Percentiles rank a stretch among this genome's conserved stretches.
Evolutionary conservation across 2,113 vertebrate species (phyloP).

Genomic region (Xerus inauris): DNA sequence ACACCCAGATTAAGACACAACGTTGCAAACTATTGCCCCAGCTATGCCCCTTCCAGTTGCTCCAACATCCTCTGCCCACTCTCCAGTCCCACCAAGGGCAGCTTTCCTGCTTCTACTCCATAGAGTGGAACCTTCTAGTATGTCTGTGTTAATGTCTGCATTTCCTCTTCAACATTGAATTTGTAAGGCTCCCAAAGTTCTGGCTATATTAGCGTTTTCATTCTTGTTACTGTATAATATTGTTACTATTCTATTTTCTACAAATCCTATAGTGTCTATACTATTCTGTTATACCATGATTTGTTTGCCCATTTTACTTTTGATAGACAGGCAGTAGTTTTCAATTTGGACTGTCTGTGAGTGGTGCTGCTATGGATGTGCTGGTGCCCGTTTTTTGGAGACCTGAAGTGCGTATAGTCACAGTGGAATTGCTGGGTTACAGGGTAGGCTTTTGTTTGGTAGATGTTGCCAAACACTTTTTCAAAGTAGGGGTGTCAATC

Average conservation of each 20-base stretch:
- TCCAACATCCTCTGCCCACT: too few relatives aligned
- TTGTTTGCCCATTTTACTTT: background rate
- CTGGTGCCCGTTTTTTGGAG: background rate
- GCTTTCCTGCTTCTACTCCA: background rate
- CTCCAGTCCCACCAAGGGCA: background rate
- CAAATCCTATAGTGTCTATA: too few relatives aligned
- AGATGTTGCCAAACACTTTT: background rate
- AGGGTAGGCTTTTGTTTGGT: background rate
- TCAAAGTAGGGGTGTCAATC: background rate
- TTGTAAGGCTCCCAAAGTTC: background rate
- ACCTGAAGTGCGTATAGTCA: background rate
- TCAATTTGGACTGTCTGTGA: background rate
- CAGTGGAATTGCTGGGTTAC: background rate
- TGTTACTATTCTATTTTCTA: too few relatives aligned
- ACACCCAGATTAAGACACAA: background rate
- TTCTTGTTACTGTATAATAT: background rate
- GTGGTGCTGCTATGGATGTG: too few relatives aligned
- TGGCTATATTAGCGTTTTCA: background rate
- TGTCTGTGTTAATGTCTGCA: background rate
- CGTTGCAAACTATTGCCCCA: background rate
- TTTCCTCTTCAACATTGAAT: background rate
- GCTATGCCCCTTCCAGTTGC: background rate
- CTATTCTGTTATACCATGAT: rapidly evolving
- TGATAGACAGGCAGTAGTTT: background rate
- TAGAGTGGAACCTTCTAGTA: background rate